These are phyloP conservation scores for Sebastes kiyomatsui DNA, from an alignment of 2,797 vertebrate genomes.

Conservation along the genomic window DNA sequence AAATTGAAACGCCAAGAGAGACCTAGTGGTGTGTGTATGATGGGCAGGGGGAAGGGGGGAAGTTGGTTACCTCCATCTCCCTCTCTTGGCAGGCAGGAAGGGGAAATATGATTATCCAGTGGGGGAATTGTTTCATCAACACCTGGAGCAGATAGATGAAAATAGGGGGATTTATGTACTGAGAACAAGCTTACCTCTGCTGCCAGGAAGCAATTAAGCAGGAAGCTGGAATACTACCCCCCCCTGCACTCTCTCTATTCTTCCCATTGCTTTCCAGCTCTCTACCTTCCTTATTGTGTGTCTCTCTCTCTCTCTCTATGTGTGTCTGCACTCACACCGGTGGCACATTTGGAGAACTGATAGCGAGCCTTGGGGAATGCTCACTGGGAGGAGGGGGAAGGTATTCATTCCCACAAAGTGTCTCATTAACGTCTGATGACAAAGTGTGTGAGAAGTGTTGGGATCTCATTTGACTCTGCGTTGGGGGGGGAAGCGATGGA, in stretches of 20 bases:
- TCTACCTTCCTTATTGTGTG: conserved; percentile 14
- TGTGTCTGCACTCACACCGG: conserved; percentile 19
- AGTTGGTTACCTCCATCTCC: conserved; percentile 28
- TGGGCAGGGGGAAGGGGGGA: not conserved
- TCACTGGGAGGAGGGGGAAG: conserved; percentile 15
- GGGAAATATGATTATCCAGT: conserved; percentile 81
- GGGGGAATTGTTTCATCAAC: conserved; percentile 80
- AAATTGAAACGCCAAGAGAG: conserved; percentile 68
- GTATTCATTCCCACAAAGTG: conserved; percentile 55
- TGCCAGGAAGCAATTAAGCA: conserved; percentile 80
- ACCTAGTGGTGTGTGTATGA: conserved; percentile 11
- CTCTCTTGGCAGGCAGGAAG: conserved; percentile 66
- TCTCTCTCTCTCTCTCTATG: not conserved
- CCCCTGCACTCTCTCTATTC: conserved; percentile 18
- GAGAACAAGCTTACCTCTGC: conserved; percentile 65
- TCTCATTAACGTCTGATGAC: conserved; percentile 62
- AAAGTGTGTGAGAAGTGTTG: conserved; percentile 34
- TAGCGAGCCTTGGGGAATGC: conserved; percentile 41
- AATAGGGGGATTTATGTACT: conserved; percentile 76
- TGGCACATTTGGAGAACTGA: conserved; percentile 43
- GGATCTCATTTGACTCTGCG: conserved; percentile 49
- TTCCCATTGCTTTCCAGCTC: conserved; percentile 19
- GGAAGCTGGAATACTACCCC: conserved; percentile 52
- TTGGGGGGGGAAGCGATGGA: not conserved
- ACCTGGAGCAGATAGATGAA: conserved; percentile 81